Conservation (phyloP, 1,140 invertebrate species). For the Eriosoma lanigerum region DNA sequence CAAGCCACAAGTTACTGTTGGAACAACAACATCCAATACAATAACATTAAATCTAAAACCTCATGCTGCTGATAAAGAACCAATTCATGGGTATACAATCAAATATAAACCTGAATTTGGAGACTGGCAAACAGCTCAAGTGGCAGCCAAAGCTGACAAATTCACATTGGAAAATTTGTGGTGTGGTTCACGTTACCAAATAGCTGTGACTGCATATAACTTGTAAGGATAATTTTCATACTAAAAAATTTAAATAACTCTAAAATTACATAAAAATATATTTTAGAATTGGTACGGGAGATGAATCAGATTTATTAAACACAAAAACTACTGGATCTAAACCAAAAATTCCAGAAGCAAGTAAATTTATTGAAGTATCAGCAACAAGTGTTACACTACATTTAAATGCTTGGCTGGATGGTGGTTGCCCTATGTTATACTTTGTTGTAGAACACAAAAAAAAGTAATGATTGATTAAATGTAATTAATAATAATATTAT, state of each 20-base stretch:
- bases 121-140: constrained; percentile 85
- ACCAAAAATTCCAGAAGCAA: constrained; percentile 84
- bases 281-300: constrained; percentile 81
- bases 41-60: constrained; percentile 78
- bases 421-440: constrained; percentile 92
- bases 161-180: constrained; percentile 83
- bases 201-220: constrained; percentile 88
- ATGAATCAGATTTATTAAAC: constrained; percentile 81
- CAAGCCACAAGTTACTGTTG: constrained; percentile 75
- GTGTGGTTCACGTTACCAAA: constrained; percentile 88
- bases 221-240: constrained; percentile 63
- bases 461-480: constrained; percentile 65
- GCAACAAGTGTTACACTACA: constrained; percentile 89
- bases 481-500: not conserved
- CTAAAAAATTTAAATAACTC: not conserved
- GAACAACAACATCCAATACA: constrained; percentile 80
- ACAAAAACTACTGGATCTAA: constrained; percentile 85
- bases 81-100: constrained; percentile 83
- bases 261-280: not conserved
- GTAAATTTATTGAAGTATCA: constrained; percentile 88
- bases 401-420: constrained; percentile 89
- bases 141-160: constrained; percentile 72
- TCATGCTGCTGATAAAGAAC: constrained; percentile 72
- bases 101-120: constrained; percentile 91
- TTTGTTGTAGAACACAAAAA: constrained; percentile 95